Evolutionary conservation across 2,797 vertebrate genomes (phyloP).

Genomic region (Megalops cyprinoides): DNA sequence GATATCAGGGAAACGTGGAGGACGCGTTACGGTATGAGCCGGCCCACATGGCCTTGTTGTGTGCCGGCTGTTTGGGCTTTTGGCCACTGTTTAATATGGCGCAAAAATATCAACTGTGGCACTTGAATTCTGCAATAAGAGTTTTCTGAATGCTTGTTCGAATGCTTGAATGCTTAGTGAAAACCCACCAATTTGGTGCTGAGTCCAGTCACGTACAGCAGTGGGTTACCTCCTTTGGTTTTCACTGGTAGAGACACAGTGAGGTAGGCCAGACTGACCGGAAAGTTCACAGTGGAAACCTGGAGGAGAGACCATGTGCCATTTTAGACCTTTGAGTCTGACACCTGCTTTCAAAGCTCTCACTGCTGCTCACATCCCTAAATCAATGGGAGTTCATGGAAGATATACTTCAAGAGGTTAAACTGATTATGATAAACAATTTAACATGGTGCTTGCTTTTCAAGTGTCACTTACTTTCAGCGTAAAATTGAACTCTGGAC

Average conservation of each 20-base stretch:
- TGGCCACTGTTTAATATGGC: no score
- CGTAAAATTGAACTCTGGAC: slow-evolving; percentile 84
- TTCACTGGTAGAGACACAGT: slow-evolving; percentile 75
- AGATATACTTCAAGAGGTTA: no score
- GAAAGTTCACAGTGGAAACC: slow-evolving; percentile 81
- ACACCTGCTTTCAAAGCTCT: background rate
- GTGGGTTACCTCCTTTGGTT: slow-evolving; percentile 75
- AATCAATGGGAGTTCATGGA: background rate
- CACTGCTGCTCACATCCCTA: background rate
- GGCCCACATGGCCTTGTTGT: background rate
- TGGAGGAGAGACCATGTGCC: slow-evolving; percentile 49
- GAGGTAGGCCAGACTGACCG: slow-evolving; percentile 76
- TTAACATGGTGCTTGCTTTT: background rate
- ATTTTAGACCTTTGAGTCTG: background rate
- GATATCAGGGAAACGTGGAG: background rate
- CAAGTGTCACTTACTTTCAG: slow-evolving; percentile 77
- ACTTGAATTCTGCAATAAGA: no score
- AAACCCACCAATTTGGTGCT: slow-evolving; percentile 63
- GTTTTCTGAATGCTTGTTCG: no score
- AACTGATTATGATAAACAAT: no score
- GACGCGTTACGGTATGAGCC: background rate
- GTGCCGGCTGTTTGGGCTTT: background rate
- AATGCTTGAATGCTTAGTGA: no score
- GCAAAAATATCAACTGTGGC: no score
- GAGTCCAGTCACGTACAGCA: slow-evolving; percentile 82